Percentiles rank a stretch among this genome's conserved stretches.
Conservation (phyloP, 2,888 invertebrate genomes). For the Mesoligia furuncula region DNA sequence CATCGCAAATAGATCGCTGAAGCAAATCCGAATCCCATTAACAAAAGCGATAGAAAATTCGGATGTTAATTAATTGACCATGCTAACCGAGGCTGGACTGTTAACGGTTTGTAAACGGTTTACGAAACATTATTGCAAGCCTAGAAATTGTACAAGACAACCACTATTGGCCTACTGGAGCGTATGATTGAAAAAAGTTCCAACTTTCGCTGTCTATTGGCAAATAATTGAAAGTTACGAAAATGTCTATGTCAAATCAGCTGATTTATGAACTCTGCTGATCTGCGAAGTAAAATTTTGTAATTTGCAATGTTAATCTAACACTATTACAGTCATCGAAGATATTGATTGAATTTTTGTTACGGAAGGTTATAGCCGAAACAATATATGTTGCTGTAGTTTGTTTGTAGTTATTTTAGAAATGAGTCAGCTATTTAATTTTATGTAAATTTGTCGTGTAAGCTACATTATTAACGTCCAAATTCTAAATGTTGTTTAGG, state of each 20-base stretch:
- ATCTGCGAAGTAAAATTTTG: constrained; percentile 39
- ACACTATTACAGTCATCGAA: background rate
- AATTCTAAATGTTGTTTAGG: constrained; percentile 41
- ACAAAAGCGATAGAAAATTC: constrained; percentile 28
- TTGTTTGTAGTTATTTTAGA: background rate
- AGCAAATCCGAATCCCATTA: constrained; percentile 24
- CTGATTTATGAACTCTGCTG: constrained; percentile 60
- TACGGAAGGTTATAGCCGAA: background rate
- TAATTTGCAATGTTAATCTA: constrained; percentile 39
- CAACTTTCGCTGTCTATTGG: constrained; percentile 84
- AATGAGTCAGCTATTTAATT: constrained; percentile 13
- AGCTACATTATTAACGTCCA: constrained; percentile 8
- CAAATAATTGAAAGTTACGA: constrained; percentile 84
- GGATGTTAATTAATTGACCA: constrained; percentile 68
- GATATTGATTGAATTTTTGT: constrained; percentile 18
- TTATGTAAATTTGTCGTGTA: constrained; percentile 21
- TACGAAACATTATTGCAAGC: constrained; percentile 87
- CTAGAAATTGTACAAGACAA: constrained; percentile 86
- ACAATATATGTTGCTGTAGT: constrained; percentile 2
- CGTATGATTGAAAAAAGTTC: constrained; percentile 88
- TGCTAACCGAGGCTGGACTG: constrained; percentile 71
- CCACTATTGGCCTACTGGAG: constrained; percentile 85
- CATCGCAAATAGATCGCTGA: background rate
- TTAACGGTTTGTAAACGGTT: constrained; percentile 70
- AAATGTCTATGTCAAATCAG: constrained; percentile 71